Conservation (phyloP, 2,113 vertebrate species). For the Lucifuga dentata region DNA sequence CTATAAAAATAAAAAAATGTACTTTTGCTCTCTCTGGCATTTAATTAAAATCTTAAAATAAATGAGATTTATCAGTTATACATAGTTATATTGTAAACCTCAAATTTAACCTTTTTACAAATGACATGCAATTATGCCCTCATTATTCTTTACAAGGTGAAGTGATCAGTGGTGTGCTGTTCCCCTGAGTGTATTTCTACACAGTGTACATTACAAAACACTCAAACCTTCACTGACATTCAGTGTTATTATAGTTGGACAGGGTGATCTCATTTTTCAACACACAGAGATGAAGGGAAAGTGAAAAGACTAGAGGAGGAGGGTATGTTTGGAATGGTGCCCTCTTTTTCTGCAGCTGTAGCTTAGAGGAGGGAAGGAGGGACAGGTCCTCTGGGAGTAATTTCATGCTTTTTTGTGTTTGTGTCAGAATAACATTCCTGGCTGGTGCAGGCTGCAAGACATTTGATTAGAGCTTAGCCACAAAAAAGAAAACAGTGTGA, state of each 20-base stretch:
- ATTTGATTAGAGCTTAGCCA: conserved; percentile 73
- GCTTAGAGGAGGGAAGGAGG: conserved; percentile 53
- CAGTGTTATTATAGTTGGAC: conserved; percentile 42
- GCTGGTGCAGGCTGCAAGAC: conserved; percentile 57
- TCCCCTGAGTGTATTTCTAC: conserved; percentile 15
- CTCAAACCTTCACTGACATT: conserved; percentile 18
- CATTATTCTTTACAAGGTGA: conserved; percentile 19
- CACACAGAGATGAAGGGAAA: conserved; percentile 37
- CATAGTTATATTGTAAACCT: conserved; percentile 4
- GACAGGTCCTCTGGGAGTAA: conserved; percentile 66
- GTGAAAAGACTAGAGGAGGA: conserved; percentile 29
- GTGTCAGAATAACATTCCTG: conserved; percentile 70
- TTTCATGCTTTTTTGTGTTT: conserved; percentile 75
- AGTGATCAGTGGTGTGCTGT: not conserved
- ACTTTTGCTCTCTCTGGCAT: conserved; percentile 16
- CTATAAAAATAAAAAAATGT: not conserved
- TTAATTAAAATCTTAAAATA: conserved; percentile 27
- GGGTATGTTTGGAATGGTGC: conserved; percentile 59
- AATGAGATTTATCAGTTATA: conserved; percentile 2
- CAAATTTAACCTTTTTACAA: conserved; percentile 23
- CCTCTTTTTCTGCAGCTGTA: conserved; percentile 76
- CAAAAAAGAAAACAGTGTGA: conserved; percentile 56
- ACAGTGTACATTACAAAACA: conserved; percentile 26
- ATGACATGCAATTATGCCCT: conserved; percentile 25
- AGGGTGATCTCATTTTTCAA: conserved; percentile 41